Conservation (phyloP, 2,797 vertebrate species). For the Aselliscus stoliczkanus region DNA sequence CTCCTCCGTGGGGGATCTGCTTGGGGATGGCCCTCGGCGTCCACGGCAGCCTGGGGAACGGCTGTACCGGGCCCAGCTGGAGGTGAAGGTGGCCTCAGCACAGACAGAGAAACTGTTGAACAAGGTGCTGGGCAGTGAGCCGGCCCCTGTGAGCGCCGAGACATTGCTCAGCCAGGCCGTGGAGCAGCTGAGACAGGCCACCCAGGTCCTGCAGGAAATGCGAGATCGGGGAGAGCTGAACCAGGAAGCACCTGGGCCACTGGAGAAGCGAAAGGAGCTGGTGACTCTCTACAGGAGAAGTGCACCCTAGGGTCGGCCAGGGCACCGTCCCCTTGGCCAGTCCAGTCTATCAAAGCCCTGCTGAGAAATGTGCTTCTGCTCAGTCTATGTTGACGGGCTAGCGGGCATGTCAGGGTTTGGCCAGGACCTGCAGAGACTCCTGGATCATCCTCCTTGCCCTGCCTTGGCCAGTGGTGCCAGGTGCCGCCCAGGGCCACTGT, state of each 20-base stretch:
- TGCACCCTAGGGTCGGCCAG: conserved; percentile 75
- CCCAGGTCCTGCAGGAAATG: conserved; percentile 90
- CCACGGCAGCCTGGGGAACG: conserved; percentile 9
- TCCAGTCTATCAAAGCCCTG: background rate
- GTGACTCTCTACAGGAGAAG: conserved; percentile 85
- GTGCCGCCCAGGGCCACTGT: background rate
- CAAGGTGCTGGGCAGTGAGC: conserved; percentile 77
- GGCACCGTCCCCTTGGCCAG: background rate
- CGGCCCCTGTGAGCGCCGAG: conserved; percentile 77
- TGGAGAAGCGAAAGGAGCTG: conserved; percentile 80
- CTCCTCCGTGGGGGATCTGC: conserved; percentile 85
- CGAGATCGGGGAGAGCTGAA: conserved; percentile 83
- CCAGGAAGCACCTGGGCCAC: conserved; percentile 77
- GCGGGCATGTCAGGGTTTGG: background rate
- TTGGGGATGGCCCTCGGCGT: conserved; percentile 70
- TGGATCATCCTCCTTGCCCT: background rate
- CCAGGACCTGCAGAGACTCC: conserved; percentile 14
- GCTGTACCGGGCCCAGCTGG: conserved; percentile 74
- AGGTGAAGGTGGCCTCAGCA: conserved; percentile 86
- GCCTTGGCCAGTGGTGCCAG: background rate
- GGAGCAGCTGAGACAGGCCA: conserved; percentile 91
- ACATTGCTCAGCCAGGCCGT: conserved; percentile 88
- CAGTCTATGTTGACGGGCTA: conserved; percentile 59
- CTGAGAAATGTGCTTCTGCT: conserved; percentile 61
- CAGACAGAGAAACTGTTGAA: conserved; percentile 87